Conservation (phyloP, 2,797 vertebrate genomes). For the Poecilia gillii region DNA sequence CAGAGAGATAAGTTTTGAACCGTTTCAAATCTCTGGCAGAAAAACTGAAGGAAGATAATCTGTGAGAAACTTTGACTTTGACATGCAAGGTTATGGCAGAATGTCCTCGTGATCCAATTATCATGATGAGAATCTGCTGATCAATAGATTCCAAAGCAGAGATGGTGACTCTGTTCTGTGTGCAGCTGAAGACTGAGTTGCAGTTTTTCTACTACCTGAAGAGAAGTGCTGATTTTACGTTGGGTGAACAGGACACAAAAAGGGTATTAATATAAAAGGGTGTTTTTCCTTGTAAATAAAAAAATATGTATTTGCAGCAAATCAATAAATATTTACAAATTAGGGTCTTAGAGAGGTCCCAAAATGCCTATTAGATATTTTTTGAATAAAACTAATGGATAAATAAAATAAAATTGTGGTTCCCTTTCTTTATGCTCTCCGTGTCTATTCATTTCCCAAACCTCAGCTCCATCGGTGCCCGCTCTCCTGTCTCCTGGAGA, state of each 20-base stretch:
- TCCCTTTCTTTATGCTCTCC: background rate
- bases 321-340: background rate
- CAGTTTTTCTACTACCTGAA: too few relatives aligned
- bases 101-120: background rate
- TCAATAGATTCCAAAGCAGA: background rate
- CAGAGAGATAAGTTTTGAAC: background rate
- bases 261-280: too few relatives aligned
- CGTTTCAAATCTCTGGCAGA: background rate
- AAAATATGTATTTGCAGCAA: background rate
- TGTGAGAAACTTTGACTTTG: background rate
- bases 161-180: background rate
- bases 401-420: background rate
- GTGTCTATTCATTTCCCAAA: background rate
- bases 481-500: background rate
- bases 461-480: background rate
- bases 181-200: background rate
- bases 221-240: too few relatives aligned
- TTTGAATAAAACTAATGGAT: background rate
- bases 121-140: background rate
- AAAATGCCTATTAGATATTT: background rate
- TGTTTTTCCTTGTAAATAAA: background rate
- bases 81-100: background rate
- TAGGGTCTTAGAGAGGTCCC: background rate
- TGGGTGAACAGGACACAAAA: too few relatives aligned
- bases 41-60: background rate